A percentile compares a stretch with the other conserved stretches of the same genome.
These are phyloP conservation scores for Holacanthus passer DNA, from an alignment of 2,113 vertebrate species.

Conservation along the genomic window DNA sequence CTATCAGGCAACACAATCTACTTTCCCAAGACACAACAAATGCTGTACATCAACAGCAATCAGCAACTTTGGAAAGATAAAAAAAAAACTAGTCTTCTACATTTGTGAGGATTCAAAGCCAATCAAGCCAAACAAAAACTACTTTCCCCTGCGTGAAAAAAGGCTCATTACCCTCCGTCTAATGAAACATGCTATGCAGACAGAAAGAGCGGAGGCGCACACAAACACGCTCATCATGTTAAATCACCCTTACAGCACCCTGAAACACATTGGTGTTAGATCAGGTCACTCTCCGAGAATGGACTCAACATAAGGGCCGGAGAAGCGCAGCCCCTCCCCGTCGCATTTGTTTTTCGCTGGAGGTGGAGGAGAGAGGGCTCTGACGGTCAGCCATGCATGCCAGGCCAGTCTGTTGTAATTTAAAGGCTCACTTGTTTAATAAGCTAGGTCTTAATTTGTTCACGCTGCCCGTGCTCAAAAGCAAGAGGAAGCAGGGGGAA, in stretches of 20 bases:
- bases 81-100: too few species aligned
- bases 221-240: slow-evolving; percentile 17
- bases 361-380: slow-evolving; percentile 53
- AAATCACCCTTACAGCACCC: slow-evolving; percentile 28
- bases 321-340: slow-evolving; percentile 37
- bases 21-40: slow-evolving; percentile 17
- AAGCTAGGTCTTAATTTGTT: slow-evolving; percentile 62
- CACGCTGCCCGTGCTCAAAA: slow-evolving; percentile 15
- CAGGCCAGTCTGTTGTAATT: slow-evolving; percentile 74
- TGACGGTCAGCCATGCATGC: slow-evolving; percentile 68
- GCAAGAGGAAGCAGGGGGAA: neutral
- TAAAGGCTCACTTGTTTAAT: slow-evolving; percentile 75
- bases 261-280: slow-evolving; percentile 31
- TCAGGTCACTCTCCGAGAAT: slow-evolving; percentile 37
- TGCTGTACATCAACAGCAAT: slow-evolving; percentile 36
- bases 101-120: slow-evolving; percentile 46
- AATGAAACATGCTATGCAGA: slow-evolving; percentile 35
- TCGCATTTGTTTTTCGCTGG: slow-evolving; percentile 60
- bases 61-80: slow-evolving; percentile 21
- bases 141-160: slow-evolving; percentile 1
- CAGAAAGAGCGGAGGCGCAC: neutral
- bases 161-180: slow-evolving; percentile 39
- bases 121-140: slow-evolving; percentile 46
- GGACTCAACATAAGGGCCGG: slow-evolving; percentile 37
- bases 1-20: slow-evolving; percentile 17